Evolutionary conservation across 2,113 vertebrate species (phyloP).

Genomic region (Callaeas wilsoni): DNA sequence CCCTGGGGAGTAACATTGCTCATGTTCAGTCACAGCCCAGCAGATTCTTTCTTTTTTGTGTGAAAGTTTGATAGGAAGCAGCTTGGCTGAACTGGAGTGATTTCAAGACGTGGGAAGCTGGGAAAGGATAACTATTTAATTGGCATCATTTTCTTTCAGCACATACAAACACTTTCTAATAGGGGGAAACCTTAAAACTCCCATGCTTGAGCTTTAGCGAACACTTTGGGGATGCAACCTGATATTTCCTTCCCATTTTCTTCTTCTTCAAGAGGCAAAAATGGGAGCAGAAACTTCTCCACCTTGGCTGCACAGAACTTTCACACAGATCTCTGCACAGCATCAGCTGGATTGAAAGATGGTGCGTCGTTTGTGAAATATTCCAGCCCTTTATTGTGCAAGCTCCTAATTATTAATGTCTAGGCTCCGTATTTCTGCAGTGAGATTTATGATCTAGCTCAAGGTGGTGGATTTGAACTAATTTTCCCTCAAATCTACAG

Average conservation of each 20-base stretch:
- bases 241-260: not conserved
- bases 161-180: not conserved
- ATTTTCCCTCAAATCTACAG: not conserved
- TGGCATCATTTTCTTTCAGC: not conserved
- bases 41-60: not conserved
- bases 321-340: not conserved
- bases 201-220: not conserved
- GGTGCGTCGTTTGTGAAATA: constrained; percentile 7
- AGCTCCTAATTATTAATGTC: constrained; percentile 11
- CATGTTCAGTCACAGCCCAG: not conserved
- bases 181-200: not conserved
- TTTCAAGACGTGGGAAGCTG: not conserved
- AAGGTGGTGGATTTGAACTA: not conserved
- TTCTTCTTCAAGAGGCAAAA: not conserved
- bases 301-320: not conserved
- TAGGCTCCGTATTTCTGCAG: not conserved
- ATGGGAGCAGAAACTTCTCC: not conserved
- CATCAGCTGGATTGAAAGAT: not conserved
- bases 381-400: constrained; percentile 1
- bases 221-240: not conserved
- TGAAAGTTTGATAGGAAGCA: not conserved
- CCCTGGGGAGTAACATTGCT: not conserved
- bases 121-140: not conserved
- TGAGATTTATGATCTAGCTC: not conserved
- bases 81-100: not conserved